Evolutionary conservation across 2,888 invertebrate species (phyloP).

Genomic region (Latrodectus hesperus): DNA sequence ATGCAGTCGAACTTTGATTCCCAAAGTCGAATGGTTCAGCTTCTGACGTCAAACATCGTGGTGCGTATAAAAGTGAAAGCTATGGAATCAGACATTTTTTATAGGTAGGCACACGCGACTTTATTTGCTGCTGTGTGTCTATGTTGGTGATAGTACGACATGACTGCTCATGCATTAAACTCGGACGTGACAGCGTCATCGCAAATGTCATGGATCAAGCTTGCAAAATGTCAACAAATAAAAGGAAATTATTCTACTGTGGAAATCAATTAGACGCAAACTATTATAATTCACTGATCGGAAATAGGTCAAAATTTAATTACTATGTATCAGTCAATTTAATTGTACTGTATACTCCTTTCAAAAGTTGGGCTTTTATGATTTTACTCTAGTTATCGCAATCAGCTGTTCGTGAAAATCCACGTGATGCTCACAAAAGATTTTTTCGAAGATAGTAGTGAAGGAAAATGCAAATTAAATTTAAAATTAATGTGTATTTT

Average conservation of each 20-base stretch:
- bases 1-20: conserved; percentile 33
- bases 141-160: background rate
- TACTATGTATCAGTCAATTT: too few species aligned
- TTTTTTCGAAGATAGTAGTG: too few species aligned
- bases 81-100: background rate
- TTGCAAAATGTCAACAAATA: background rate
- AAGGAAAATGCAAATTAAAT: too few species aligned
- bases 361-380: too few species aligned
- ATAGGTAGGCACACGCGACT: background rate
- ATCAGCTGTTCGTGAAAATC: too few species aligned
- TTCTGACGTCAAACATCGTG: conserved; percentile 14
- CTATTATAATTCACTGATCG: too few species aligned
- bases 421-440: too few species aligned
- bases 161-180: conserved; percentile 25
- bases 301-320: too few species aligned
- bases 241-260: background rate
- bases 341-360: too few species aligned
- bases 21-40: conserved; percentile 3
- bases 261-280: too few species aligned
- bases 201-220: background rate
- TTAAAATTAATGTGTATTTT: too few species aligned
- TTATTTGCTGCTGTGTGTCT: background rate
- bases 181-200: conserved; percentile 6
- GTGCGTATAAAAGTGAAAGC: conserved; percentile 4
- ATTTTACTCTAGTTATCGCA: too few species aligned